Evolutionary conservation across 2,888 invertebrate genomes (phyloP), one percentile per base, ranked within the genome.

Genomic region (Ophraella communa): DNA sequence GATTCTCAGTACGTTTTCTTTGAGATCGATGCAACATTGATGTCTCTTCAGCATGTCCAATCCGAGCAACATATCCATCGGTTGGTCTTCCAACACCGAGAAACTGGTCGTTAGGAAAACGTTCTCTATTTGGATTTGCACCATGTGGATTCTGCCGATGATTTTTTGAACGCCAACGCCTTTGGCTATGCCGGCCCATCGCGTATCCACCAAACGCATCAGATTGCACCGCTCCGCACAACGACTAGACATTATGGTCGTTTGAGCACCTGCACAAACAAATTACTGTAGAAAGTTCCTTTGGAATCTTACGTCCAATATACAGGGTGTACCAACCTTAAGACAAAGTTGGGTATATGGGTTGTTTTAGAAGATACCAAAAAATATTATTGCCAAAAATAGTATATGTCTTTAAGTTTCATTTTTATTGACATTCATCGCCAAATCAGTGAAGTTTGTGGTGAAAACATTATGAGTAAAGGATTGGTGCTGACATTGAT

Each of bases 1-100:
- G 76, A 98, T 98, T 69, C 88, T 87, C 30, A 98, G 85, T 2
- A 94, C 88, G 82, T 96, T 97, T 51, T 88, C 87, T 79, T 93
- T 92, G 74, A 99, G 84, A 82, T 98, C 97, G 74, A 98, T 96
- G 73, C 91, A 91, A 82, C 97, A 98, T 35, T 62, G 54, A 86
- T 98, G 98, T 75, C 98, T 85, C 83, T 94, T 96, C 0, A 99
- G 86, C 96, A 98, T 98, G 79, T 99, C 98, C 59, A 99, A 85
- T 0, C 99, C 99, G 11, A 99, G 85, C 62, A 99, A 84, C 95
- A 99, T 96, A 78, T 99, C 98, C 96, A 98, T 97, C 0, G 96
- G 94, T 81, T 98, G 98, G 75, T 98, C 93, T 79, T 96, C 95
- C 51, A 99, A 86, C 39, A 99, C 96, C 27, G 96, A 96, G 83